Conservation (phyloP, 1,140 invertebrate genomes). For the Manduca sexta region DNA sequence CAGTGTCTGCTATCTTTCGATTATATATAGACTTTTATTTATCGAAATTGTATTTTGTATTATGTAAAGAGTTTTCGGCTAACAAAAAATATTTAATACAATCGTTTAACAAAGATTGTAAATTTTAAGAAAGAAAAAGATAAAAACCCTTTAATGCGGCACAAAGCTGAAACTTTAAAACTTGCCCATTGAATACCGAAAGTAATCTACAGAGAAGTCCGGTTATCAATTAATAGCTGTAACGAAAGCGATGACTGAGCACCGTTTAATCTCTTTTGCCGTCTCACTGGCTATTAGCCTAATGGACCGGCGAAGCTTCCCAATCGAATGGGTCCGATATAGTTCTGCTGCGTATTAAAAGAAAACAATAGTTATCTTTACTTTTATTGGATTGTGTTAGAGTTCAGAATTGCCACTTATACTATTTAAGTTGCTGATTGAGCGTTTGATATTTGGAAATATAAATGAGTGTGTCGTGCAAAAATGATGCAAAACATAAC, state of each 20-base stretch:
- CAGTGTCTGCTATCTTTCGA: slow-evolving; percentile 3
- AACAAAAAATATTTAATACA: no score
- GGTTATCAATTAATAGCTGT: slow-evolving; percentile 51
- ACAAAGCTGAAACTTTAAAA: not conserved
- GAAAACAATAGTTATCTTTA: slow-evolving; percentile 11
- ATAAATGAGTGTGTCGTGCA: no score
- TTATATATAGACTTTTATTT: no score
- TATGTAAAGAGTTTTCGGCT: no score
- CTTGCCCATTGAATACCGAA: not conserved
- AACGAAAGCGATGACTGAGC: slow-evolving; percentile 52
- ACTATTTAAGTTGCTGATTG: no score
- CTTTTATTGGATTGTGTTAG: no score
- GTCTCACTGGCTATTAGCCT: slow-evolving; percentile 58
- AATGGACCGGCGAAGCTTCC: slow-evolving; percentile 38
- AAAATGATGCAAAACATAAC: no score
- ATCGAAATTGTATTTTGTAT: no score
- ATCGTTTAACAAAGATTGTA: no score
- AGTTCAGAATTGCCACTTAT: no score
- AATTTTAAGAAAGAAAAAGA: no score
- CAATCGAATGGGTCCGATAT: slow-evolving; percentile 18
- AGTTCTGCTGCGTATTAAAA: slow-evolving; percentile 17
- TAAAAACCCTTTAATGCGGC: not conserved
- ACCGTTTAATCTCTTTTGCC: slow-evolving; percentile 54
- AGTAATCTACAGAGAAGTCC: slow-evolving; percentile 2
- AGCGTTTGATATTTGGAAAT: no score